Base-by-base conservation (phyloP, 2,888 invertebrate genomes). In the Tachina fera region DNA sequence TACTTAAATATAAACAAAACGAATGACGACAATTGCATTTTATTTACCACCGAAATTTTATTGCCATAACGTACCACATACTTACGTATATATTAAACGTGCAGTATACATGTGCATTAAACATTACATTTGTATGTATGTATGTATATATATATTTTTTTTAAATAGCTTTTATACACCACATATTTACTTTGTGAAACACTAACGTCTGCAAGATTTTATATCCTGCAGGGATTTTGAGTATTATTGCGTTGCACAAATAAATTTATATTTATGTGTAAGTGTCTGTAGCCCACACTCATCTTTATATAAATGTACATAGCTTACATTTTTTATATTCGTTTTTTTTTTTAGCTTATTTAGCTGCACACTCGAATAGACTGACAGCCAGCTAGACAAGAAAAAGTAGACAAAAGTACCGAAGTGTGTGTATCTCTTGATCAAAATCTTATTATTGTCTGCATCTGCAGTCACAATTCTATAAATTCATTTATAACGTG, bases 401-500 rank as follows among this genome's bases (percentile, higher is more conserved):
- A 31, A 60, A 51, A 81, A 75, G 16, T 56, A 70, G 9, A 75
- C 14, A 76, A 71, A 56, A 72, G 51, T 45, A 68, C 67, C 53
- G 60, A 77, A 83, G 41, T 72, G 72, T 83, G 67, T 83, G 79
- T 76, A 72, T 80, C 60, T 71, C 58, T 68, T 72, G 67, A 65
- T 80, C 22, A 67, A 76, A 83, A 80, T 80, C 75, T 65, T 79
- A 76, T 86, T 80, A 82, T 86, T 84, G 84, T 85, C 82, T 85
- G 74, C 67, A 83, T 82, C 79, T 79, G 82, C 85, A 86, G 75
- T 86, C 75, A 82, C 78, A 71, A 79, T 75, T 79, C 75, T 61
- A 41, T 45, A 79, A 86, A 86, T 83, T 72, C 83, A 80, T 83
- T 79, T 83, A 61, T 67, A 72, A 75, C 53, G 60, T 76, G 76